A percentile compares a stretch with the other conserved stretches of the same genome.
Evolutionary conservation across 2,888 invertebrate species (phyloP).

Genomic region (Toxonevra muliebris): DNA sequence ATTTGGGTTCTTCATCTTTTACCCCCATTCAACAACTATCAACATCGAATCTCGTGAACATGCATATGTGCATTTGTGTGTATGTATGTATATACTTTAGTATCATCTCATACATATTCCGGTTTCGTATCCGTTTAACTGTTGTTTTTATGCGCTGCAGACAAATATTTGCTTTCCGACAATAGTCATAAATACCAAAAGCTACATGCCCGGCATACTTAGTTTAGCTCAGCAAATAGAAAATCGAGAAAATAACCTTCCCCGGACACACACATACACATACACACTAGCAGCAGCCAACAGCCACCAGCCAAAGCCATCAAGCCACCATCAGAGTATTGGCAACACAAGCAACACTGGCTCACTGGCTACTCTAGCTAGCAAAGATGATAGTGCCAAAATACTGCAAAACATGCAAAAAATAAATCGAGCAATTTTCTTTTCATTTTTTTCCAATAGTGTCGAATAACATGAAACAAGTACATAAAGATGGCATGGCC

Average conservation of each 20-base stretch:
- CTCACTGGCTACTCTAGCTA: too few species aligned
- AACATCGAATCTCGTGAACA: conserved; percentile 27
- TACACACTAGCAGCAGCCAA: not conserved
- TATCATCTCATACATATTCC: conserved; percentile 26
- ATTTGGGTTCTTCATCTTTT: conserved; percentile 18
- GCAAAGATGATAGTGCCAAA: conserved; percentile 10
- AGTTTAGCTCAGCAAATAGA: conserved; percentile 51
- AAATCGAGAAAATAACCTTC: conserved; percentile 55
- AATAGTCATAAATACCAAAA: conserved; percentile 65
- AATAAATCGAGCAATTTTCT: conserved; percentile 18
- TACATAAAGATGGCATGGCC: conserved; percentile 16
- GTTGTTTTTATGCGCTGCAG: conserved; percentile 64
- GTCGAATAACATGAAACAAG: conserved; percentile 43
- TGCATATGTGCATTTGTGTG: conserved; percentile 1
- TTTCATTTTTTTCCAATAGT: conserved; percentile 25
- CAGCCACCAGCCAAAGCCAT: not conserved
- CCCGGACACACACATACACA: conserved; percentile 47
- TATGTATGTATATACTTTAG: not conserved
- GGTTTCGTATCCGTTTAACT: conserved; percentile 61
- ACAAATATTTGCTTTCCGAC: conserved; percentile 65
- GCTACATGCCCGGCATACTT: conserved; percentile 63
- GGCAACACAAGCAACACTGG: conserved; percentile 4
- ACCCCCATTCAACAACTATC: conserved; percentile 33
- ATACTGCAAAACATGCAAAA: conserved; percentile 22
- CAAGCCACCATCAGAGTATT: conserved; percentile 20